A percentile compares a stretch with the other conserved stretches of the same genome.
Evolutionary conservation across 2,797 vertebrate species (phyloP).

Genomic region (Pagetopsis macropterus): DNA sequence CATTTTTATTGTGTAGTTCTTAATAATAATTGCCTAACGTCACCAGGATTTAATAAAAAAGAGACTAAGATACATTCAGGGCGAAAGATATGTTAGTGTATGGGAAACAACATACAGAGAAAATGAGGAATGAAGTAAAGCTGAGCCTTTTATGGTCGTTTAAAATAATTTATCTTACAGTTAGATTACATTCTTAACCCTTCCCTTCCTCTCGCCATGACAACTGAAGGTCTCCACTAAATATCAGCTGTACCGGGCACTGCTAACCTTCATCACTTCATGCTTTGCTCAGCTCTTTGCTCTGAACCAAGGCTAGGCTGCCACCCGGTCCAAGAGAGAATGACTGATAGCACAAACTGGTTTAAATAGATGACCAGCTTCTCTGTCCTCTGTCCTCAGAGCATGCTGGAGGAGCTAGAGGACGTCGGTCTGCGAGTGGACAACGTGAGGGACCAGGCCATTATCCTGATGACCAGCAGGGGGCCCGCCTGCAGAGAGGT

Average conservation of each 20-base stretch:
- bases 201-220: slow-evolving; percentile 1
- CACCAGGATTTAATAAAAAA: not conserved
- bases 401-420: slow-evolving; percentile 89
- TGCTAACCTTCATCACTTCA: slow-evolving; percentile 42
- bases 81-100: not conserved
- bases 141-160: not conserved
- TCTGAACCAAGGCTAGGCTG: slow-evolving; percentile 37
- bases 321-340: slow-evolving; percentile 8
- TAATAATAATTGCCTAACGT: not conserved
- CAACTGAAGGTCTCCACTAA: slow-evolving; percentile 35
- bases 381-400: slow-evolving; percentile 74
- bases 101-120: not conserved
- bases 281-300: slow-evolving; percentile 18
- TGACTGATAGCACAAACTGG: slow-evolving; percentile 22
- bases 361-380: slow-evolving; percentile 22
- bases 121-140: slow-evolving; percentile 1
- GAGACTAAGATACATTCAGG: not conserved
- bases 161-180: slow-evolving; percentile 12
- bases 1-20: not conserved
- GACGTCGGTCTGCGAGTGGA: slow-evolving; percentile 90
- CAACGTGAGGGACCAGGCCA: slow-evolving; percentile 90
- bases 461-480: slow-evolving; percentile 91
- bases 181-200: slow-evolving; percentile 23
- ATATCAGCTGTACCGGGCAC: slow-evolving; percentile 21
- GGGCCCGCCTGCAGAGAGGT: slow-evolving; percentile 89